Conservation (phyloP, 2,113 vertebrate species). For the Microcebus ravelobensis region DNA sequence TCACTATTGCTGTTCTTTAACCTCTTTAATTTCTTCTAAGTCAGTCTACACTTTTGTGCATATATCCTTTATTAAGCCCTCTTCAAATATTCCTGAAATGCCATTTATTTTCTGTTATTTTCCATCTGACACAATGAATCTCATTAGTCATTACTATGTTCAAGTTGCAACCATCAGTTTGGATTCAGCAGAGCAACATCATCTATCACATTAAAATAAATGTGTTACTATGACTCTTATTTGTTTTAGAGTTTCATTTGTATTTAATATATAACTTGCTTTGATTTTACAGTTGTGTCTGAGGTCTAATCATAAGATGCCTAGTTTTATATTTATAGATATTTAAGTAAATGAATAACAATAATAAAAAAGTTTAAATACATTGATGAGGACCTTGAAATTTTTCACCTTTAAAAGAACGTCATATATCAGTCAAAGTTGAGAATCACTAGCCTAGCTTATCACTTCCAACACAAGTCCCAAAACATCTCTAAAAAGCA, state of each 20-base stretch:
- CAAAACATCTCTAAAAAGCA: slow-evolving; percentile 55
- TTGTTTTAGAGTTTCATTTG: slow-evolving; percentile 25
- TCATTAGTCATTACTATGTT: slow-evolving; percentile 13
- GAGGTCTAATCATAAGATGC: not conserved
- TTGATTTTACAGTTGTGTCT: not conserved
- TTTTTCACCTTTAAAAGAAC: slow-evolving; percentile 22
- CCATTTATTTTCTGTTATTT: slow-evolving; percentile 34
- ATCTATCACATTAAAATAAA: slow-evolving; percentile 57
- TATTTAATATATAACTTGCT: slow-evolving; percentile 39
- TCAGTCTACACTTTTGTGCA: not conserved
- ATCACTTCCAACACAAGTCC: slow-evolving; percentile 18
- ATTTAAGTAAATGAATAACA: slow-evolving; percentile 24
- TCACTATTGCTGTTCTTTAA: not conserved
- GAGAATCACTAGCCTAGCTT: slow-evolving; percentile 33
- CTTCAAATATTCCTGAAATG: slow-evolving; percentile 10
- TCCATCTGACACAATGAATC: not conserved
- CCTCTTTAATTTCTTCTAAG: not conserved
- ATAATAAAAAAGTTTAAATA: not conserved
- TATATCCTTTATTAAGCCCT: slow-evolving; percentile 6
- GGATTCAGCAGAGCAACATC: not conserved
- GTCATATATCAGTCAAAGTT: not conserved
- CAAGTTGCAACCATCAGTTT: not conserved
- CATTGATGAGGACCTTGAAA: not conserved
- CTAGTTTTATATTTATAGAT: slow-evolving; percentile 2
- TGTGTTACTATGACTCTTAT: slow-evolving; percentile 15